Conservation (phyloP, 2,113 vertebrate genomes). For the Chloropsis cyanopogon region DNA sequence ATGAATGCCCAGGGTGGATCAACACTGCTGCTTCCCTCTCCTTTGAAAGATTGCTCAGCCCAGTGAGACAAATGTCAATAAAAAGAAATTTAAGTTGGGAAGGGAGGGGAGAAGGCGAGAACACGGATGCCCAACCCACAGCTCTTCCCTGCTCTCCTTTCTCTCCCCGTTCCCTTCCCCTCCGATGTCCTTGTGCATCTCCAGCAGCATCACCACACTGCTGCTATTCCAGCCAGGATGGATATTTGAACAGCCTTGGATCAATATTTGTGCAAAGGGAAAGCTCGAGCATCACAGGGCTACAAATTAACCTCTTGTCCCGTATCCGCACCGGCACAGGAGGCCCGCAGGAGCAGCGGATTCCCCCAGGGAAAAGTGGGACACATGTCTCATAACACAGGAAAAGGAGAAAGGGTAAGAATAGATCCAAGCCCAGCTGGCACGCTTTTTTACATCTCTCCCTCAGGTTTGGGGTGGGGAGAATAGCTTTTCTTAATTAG, state of each 20-base stretch:
- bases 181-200: slow-evolving; percentile 22
- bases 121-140: background rate
- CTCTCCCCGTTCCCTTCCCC: background rate
- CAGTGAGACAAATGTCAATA: background rate
- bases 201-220: slow-evolving; percentile 27
- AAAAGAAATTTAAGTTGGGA: background rate
- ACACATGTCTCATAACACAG: background rate
- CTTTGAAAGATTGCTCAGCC: background rate
- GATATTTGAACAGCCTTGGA: slow-evolving; percentile 45
- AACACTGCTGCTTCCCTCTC: background rate
- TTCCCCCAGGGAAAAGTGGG: slow-evolving; percentile 11
- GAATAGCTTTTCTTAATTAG: slow-evolving; percentile 69
- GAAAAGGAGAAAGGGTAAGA: background rate
- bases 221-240: slow-evolving; percentile 7
- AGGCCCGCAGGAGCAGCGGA: background rate
- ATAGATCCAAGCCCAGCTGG: background rate
- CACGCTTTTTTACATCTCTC: slow-evolving; percentile 2
- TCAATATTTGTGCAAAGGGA: slow-evolving; percentile 72
- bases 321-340: background rate
- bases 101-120: background rate
- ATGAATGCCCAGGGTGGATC: background rate
- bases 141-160: background rate
- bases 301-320: slow-evolving; percentile 68
- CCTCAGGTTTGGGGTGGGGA: background rate
- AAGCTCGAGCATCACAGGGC: slow-evolving; percentile 47